phyloP scores from a whole-genome alignment of 2,113 vertebrate species.

The Siphamia tubifer region DNA sequence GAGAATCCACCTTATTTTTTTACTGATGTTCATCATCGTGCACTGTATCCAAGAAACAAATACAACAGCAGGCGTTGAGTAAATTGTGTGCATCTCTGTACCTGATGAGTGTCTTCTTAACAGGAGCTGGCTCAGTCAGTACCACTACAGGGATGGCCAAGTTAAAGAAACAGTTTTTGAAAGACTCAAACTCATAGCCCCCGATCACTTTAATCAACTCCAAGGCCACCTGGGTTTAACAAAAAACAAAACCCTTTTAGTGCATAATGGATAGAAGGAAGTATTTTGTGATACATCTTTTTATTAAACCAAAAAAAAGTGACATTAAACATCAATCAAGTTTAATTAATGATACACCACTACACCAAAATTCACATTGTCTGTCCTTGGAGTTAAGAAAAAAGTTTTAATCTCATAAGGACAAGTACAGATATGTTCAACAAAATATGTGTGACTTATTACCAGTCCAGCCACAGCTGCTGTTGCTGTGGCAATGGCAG shows the following conservation, averaged over 20 bases:
- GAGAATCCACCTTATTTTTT: too few species aligned
- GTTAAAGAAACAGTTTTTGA: slow-evolving; percentile 98
- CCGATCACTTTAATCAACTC: slow-evolving; percentile 94
- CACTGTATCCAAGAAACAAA: too few species aligned
- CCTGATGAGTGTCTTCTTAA: slow-evolving; percentile 92
- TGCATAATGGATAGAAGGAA: not conserved
- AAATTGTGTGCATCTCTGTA: slow-evolving; percentile 45
- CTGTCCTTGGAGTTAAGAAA: too few species aligned
- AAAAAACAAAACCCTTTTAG: not conserved
- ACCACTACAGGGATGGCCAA: slow-evolving; percentile 95
- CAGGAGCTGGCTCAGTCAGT: slow-evolving; percentile 90
- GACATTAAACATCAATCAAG: not conserved
- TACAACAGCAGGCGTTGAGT: too few species aligned
- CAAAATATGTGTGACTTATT: too few species aligned
- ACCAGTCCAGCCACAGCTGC: slow-evolving; percentile 96
- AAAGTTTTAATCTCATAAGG: too few species aligned
- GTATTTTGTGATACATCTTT: not conserved
- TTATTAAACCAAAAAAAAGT: not conserved
- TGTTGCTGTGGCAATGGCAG: slow-evolving; percentile 97
- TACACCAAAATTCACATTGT: too few species aligned
- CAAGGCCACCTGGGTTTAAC: slow-evolving; percentile 85
- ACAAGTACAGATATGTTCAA: too few species aligned
- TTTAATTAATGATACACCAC: too few species aligned
- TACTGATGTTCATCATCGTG: too few species aligned
- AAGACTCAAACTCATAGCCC: slow-evolving; percentile 86